Percentiles rank a stretch among this genome's conserved stretches.
phyloP scores from a whole-genome alignment of 2,113 vertebrate species.

The Baryphthengus martii region DNA sequence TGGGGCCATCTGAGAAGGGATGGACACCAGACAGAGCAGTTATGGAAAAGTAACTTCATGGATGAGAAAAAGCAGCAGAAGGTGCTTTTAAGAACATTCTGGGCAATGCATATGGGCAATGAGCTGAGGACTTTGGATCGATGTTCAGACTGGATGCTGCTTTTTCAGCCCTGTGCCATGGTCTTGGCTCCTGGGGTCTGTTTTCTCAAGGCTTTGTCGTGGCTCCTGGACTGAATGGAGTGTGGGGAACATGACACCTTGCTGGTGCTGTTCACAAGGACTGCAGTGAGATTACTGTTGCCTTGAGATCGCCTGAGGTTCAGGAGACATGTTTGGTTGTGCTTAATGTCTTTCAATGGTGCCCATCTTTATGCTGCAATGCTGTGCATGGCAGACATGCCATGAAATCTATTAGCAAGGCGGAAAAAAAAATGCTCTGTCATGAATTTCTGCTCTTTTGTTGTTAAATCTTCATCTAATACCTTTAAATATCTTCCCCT shows the following conservation, averaged over 20 bases:
- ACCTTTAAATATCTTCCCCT: neutral
- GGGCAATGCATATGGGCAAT: neutral
- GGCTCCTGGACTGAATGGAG: rapidly evolving
- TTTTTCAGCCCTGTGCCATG: neutral
- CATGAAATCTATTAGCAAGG: neutral
- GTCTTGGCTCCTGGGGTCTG: neutral
- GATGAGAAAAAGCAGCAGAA: neutral
- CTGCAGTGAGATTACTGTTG: neutral
- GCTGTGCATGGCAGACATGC: neutral
- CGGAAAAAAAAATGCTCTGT: neutral
- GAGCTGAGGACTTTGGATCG: neutral
- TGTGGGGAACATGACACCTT: rapidly evolving
- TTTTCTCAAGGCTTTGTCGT: neutral
- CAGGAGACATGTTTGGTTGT: neutral
- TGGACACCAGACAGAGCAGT: neutral
- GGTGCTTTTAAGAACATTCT: neutral
- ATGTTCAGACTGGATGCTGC: neutral
- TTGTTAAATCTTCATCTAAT: neutral
- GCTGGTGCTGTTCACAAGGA: neutral
- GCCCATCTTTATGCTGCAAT: neutral
- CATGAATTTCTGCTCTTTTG: neutral
- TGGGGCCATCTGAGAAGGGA: neutral
- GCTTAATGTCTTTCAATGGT: neutral
- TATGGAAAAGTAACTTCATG: neutral
- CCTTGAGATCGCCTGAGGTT: neutral